Percentiles rank a stretch among this genome's conserved stretches.
Conservation (phyloP, 1,140 invertebrate species). For the Papilio polyxenes region DNA sequence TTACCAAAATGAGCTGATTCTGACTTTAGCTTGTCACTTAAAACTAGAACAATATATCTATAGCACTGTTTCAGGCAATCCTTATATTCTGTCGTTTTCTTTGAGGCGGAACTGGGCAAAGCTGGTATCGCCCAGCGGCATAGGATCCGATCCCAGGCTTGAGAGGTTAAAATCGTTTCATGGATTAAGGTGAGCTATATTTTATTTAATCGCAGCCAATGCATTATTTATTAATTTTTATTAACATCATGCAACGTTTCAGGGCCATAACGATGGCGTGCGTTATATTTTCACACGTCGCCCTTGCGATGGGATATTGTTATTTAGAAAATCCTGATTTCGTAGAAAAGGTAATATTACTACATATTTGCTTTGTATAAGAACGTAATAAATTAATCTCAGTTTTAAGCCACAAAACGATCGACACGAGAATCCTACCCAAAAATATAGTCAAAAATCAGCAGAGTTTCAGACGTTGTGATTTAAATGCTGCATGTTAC, state of each 20-base stretch:
- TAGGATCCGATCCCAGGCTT: constrained; percentile 55
- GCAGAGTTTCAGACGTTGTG: constrained; percentile 6
- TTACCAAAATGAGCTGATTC: neutral
- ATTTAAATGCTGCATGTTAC: constrained; percentile 17
- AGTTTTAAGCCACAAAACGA: too few species aligned
- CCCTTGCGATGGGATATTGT: constrained; percentile 51
- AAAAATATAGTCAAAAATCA: neutral
- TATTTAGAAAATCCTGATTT: constrained; percentile 65
- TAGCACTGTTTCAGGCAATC: constrained; percentile 59
- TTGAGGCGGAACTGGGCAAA: constrained; percentile 64
- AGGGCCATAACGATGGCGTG: constrained; percentile 71
- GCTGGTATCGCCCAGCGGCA: constrained; percentile 52
- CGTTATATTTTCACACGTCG: constrained; percentile 70
- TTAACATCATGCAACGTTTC: constrained; percentile 46
- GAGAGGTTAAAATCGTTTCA: constrained; percentile 67
- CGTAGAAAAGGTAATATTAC: constrained; percentile 63
- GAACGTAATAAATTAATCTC: too few species aligned
- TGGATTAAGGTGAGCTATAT: constrained; percentile 59
- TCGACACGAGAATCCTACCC: neutral
- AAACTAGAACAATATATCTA: constrained; percentile 22
- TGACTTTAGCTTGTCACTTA: neutral
- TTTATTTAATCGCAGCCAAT: neutral
- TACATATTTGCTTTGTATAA: neutral
- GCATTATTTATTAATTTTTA: neutral
- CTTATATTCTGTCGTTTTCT: constrained; percentile 66